A percentile compares a stretch with the other conserved stretches of the same genome.
phyloP scores from a whole-genome alignment of 1,140 invertebrate species.

The Onthophagus taurus region DNA sequence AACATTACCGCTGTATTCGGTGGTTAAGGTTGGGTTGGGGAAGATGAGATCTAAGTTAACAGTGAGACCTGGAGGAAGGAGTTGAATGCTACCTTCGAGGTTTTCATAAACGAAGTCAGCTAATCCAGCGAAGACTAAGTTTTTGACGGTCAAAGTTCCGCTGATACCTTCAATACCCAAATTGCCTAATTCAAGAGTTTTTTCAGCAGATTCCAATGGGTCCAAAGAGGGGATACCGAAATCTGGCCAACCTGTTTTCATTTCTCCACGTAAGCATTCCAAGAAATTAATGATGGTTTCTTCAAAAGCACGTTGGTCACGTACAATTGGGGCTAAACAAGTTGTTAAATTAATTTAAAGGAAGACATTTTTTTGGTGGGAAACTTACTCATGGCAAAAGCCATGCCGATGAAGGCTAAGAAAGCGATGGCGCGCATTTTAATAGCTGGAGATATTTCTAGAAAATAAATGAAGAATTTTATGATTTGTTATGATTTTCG shows the following conservation, averaged over 20 bases:
- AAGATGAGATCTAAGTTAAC: not conserved
- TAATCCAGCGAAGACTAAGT: not conserved
- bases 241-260: not conserved
- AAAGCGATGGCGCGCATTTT: too few relatives aligned
- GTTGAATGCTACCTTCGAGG: not conserved
- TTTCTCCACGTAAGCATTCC: not conserved
- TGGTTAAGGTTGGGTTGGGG: not conserved
- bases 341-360: too few relatives aligned
- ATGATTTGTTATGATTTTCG: too few relatives aligned
- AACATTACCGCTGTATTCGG: too few relatives aligned
- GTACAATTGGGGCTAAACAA: too few relatives aligned
- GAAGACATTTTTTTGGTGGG: too few relatives aligned
- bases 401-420: too few relatives aligned
- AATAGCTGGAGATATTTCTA: too few relatives aligned
- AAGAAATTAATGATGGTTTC: not conserved
- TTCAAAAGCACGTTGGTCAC: not conserved
- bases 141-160: not conserved
- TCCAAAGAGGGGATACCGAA: not conserved
- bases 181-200: not conserved
- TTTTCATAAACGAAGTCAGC: not conserved
- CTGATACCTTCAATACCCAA: not conserved
- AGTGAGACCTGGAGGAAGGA: not conserved
- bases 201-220: not conserved
- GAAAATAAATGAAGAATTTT: too few relatives aligned
- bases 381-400: too few relatives aligned